phyloP scores from a whole-genome alignment of 2,113 vertebrate species.

The Pteropus alecto region DNA sequence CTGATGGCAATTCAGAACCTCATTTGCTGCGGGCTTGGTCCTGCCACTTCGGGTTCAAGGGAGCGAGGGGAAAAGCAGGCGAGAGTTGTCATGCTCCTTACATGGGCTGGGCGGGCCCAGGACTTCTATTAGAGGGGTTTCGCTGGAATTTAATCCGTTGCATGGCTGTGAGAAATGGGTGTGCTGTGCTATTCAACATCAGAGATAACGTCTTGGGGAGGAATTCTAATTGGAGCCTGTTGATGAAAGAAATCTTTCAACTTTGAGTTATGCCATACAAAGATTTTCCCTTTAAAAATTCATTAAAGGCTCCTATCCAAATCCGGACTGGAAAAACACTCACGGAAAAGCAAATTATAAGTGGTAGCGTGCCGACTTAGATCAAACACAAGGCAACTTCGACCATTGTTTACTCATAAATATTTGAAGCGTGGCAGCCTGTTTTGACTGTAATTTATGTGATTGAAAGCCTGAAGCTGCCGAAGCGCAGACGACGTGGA shows the following conservation, averaged over 20 bases:
- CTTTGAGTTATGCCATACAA: neutral
- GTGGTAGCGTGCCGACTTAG: neutral
- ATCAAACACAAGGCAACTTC: neutral
- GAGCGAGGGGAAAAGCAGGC: neutral
- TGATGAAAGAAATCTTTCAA: neutral
- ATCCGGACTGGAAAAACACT: neutral
- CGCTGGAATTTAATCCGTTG: neutral
- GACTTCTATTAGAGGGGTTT: neutral
- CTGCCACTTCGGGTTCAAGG: slow-evolving; percentile 50
- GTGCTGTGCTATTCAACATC: neutral
- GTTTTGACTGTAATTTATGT: neutral
- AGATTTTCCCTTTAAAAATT: neutral
- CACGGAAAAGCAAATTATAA: neutral
- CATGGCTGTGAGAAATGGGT: neutral
- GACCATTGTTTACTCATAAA: neutral
- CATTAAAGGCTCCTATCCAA: neutral
- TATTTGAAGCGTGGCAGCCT: too few relatives aligned
- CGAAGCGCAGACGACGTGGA: neutral
- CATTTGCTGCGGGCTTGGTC: slow-evolving; percentile 44
- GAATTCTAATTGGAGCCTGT: neutral
- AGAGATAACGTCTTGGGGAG: neutral
- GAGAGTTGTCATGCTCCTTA: neutral
- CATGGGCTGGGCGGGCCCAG: neutral
- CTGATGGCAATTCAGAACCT: slow-evolving; percentile 16
- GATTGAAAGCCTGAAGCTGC: neutral